phyloP scores from a whole-genome alignment of 2,888 invertebrate genomes.

The Ferrisia virgata region DNA sequence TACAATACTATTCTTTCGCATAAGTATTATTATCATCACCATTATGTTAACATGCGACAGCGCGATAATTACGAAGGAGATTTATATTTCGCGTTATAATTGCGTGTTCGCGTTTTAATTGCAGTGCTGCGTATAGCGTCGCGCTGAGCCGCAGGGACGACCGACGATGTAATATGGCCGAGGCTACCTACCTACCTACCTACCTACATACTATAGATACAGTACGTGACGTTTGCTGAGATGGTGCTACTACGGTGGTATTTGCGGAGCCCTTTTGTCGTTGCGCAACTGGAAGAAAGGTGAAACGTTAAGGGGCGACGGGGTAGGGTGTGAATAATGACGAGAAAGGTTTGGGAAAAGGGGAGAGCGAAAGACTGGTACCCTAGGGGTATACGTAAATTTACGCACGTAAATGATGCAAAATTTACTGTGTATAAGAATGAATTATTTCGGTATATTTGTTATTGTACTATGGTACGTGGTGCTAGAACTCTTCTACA shows the following conservation, averaged over 20 bases:
- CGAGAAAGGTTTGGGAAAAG: not conserved
- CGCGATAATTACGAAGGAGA: constrained; percentile 3
- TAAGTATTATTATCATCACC: not conserved
- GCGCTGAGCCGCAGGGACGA: not conserved
- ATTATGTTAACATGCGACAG: not conserved
- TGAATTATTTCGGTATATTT: not conserved
- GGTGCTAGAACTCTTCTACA: not conserved
- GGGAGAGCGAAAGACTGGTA: too few relatives aligned
- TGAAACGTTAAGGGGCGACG: too few relatives aligned
- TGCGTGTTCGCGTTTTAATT: constrained; percentile 14
- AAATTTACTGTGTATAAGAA: not conserved
- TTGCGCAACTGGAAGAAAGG: too few relatives aligned
- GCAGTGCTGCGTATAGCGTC: not conserved
- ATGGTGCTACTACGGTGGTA: not conserved
- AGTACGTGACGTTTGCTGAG: not conserved
- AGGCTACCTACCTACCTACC: too few relatives aligned
- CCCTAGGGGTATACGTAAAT: not conserved
- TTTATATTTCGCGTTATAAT: not conserved
- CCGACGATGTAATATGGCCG: too few relatives aligned
- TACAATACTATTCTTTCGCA: not conserved
- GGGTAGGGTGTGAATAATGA: not conserved
- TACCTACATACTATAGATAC: too few relatives aligned
- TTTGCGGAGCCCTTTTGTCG: not conserved
- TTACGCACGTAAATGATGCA: not conserved
- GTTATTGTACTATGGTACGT: not conserved